Base-by-base conservation (phyloP, 1,140 invertebrate genomes). In the Ephestia elutella region DNA sequence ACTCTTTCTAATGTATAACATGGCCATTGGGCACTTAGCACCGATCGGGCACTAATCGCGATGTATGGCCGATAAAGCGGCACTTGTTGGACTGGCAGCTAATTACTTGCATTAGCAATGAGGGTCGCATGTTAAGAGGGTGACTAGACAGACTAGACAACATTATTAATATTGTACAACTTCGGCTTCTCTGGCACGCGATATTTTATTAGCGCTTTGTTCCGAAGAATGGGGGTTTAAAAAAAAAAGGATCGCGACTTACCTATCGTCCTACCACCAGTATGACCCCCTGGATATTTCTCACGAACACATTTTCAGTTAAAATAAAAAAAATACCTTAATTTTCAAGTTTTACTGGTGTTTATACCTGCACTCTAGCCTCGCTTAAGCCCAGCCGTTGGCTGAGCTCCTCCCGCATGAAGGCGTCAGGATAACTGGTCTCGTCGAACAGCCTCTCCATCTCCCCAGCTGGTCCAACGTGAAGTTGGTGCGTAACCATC, bases 321-420 rank as follows among this genome's bases (percentile, higher is more conserved):
- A n/a, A n/a, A n/a, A n/a, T n/a, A n/a, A n/a, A n/a, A n/a, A n/a
- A n/a, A n/a, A n/a, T n/a, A n/a, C n/a, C n/a, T n/a, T n/a, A n/a
- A n/a, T n/a, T n/a, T n/a, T n/a, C n/a, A n/a, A n/a, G n/a, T n/a
- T n/a, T n/a, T n/a, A n/a, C n/a, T n/a, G n/a, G n/a, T n/a, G n/a
- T n/a, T n/a, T n/a, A n/a, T n/a, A 97, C 96, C 93, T 99, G 97
- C 28, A 99, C 97, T 78, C 97, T 90, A 0, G 97, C 96, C 80
- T 99, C 97, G 70, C 96, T 97, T 0, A 99, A 90, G 5, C 96
- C 96, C 19, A 99, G 90, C 61, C 97, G 87, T 82, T 98, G 96
- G 70, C 96, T 98, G 5, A 99, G 91, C 76, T 98, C 97, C 83
- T 98, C 97, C 61, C 97, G 90, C 96, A 97, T 97, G 83, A 97